phyloP scores from a whole-genome alignment of 2,888 invertebrate species.

The Liposcelis brunnea region DNA sequence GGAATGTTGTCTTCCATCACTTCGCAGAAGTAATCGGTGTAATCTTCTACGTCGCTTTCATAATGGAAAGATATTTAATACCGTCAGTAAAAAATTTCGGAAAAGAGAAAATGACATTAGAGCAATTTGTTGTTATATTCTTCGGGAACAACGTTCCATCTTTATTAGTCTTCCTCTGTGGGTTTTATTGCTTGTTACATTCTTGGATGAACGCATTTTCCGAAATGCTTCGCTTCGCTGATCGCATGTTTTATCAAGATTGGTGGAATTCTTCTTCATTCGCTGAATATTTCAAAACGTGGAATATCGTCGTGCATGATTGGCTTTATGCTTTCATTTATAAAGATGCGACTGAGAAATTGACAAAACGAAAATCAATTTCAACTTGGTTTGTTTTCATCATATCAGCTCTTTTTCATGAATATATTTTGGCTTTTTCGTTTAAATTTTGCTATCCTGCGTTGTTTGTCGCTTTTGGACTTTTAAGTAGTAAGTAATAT shows the following conservation, averaged over 20 bases:
- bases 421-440: constrained; percentile 60
- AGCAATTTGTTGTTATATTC: constrained; percentile 30
- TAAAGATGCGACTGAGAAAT: constrained; percentile 24
- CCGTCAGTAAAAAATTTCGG: constrained; percentile 51
- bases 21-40: constrained; percentile 60
- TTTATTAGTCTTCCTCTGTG: constrained; percentile 47
- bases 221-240: constrained; percentile 73
- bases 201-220: constrained; percentile 84
- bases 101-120: constrained; percentile 22
- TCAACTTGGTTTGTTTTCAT: constrained; percentile 51
- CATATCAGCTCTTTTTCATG: constrained; percentile 75
- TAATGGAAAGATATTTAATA: constrained; percentile 58
- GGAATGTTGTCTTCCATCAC: constrained; percentile 52
- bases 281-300: constrained; percentile 71
- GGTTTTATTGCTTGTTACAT: constrained; percentile 78
- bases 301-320: constrained; percentile 90
- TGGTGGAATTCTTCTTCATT: constrained; percentile 91
- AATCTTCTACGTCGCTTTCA: constrained; percentile 62
- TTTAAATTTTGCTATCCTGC: constrained; percentile 80
- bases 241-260: constrained; percentile 73
- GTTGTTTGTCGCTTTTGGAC: constrained; percentile 50
- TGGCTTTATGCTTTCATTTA: constrained; percentile 87
- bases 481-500: too few species aligned
- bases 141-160: constrained; percentile 62
- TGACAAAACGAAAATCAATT: constrained; percentile 26